These are phyloP conservation scores for Acinonyx jubatus DNA, from an alignment of 2,113 vertebrate species.

Conservation along the genomic window DNA sequence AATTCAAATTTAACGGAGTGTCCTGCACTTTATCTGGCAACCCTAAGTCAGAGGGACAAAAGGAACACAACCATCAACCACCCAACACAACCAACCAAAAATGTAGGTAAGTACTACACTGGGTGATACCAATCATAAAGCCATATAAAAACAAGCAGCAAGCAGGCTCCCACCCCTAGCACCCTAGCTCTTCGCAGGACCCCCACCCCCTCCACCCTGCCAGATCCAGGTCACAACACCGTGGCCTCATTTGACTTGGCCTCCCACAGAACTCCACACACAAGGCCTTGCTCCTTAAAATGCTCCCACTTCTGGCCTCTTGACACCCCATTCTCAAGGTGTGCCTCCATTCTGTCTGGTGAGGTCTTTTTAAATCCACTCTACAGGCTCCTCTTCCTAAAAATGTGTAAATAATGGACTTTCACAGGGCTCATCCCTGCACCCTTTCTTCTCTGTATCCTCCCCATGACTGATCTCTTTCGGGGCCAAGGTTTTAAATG, in stretches of 20 bases:
- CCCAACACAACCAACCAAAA: background rate
- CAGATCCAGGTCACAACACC: background rate
- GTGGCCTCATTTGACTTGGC: no score
- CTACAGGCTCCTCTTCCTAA: background rate
- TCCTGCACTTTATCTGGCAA: background rate
- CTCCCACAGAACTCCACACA: background rate
- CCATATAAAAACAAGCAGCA: background rate
- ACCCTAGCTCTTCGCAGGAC: background rate
- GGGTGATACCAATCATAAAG: background rate
- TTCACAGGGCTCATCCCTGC: background rate
- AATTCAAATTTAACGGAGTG: background rate
- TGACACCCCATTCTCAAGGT: background rate
- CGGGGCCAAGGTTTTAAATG: background rate
- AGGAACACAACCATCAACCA: background rate
- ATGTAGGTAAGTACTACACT: background rate
- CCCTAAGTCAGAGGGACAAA: background rate
- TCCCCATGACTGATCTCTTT: background rate
- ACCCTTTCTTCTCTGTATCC: background rate
- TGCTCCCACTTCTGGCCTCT: background rate
- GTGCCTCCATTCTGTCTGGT: background rate
- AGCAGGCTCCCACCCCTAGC: background rate
- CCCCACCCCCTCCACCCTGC: background rate
- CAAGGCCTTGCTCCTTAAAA: background rate
- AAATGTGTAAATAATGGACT: background rate
- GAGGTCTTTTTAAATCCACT: background rate